phyloP scores from a whole-genome alignment of 2,888 invertebrate genomes.

The Phrixothrix hirtus region DNA sequence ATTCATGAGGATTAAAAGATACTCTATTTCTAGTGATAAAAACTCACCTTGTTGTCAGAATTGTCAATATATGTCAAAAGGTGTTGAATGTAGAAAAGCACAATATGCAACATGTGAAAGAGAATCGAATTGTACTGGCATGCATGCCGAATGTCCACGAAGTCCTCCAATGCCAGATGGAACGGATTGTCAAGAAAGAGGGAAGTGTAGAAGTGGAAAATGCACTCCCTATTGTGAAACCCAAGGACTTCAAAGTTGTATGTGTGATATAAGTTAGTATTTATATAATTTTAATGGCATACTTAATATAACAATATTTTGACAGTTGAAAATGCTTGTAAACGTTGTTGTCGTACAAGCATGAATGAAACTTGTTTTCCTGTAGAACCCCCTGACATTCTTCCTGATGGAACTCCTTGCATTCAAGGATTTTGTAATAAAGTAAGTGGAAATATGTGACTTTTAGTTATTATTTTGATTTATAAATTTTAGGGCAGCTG shows the following conservation, averaged over 20 bases:
- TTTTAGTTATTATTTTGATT: neutral
- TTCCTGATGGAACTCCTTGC: constrained; percentile 93
- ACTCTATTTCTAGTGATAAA: constrained; percentile 93
- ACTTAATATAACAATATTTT: constrained; percentile 31
- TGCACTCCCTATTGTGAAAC: constrained; percentile 96
- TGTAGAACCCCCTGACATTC: constrained; percentile 83
- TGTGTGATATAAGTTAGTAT: constrained; percentile 87
- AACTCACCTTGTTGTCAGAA: constrained; percentile 95
- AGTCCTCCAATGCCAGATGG: constrained; percentile 86
- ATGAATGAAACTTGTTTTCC: constrained; percentile 91
- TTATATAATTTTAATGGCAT: neutral
- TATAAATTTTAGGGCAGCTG: constrained; percentile 76
- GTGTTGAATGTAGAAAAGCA: constrained; percentile 86
- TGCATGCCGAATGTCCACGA: constrained; percentile 77
- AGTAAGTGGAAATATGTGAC: constrained; percentile 56
- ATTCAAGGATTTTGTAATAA: constrained; percentile 96
- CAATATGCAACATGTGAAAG: constrained; percentile 92
- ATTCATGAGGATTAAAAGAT: no score
- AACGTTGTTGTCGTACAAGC: constrained; percentile 89
- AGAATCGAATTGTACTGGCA: constrained; percentile 86
- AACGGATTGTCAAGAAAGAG: constrained; percentile 88
- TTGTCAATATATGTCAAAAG: constrained; percentile 83
- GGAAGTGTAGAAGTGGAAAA: constrained; percentile 86
- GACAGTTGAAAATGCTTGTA: constrained; percentile 90
- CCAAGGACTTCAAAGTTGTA: constrained; percentile 89